Base-by-base conservation (phyloP, 1,140 invertebrate species). In the Teleogryllus occipitalis region DNA sequence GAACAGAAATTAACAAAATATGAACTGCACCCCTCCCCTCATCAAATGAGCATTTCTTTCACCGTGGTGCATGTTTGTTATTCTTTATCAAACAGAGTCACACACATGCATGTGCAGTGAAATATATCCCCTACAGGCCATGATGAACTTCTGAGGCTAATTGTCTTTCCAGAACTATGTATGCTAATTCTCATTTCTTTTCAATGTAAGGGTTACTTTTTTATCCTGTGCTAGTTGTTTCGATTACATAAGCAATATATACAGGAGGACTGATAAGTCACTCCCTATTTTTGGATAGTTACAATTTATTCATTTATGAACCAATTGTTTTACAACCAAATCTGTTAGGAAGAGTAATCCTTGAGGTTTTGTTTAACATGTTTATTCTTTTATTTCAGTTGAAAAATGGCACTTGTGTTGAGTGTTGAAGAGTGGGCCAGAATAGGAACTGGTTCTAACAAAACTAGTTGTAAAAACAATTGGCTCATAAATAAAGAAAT, bases 1-100 rank as follows among this genome's bases (percentile, higher is more conserved):
- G 81, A 85, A 83, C 27, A 82, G 84, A 78, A 49, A 14, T 65
- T 65, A 10, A 65, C 10, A 80, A 8, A 48, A 47, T 80, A 39
- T 72, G 6, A 79, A 27, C 18, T 12, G 47, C 12, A 12, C n/a
- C 47, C 75, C 54, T 47, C 47, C 78, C 8, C 27, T 48, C 27
- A 74, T 8, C 22, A 82, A 46, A 12, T 77, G 7, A 79, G 8
- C 49, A n/a, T 27, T 80, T 18, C 0, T 81, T 14, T 47, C 47
- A 0, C 47, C 46, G 14, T 14, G 14, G 22, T n/a, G 39, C 27
- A 8, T 75, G 18, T 27, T 27, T 8, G 5, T 8, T 8, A 1
- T 39, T 77, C 21, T 4, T n/a, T n/a, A n/a, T 7, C 8, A n/a
- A 77, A 27, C 14, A 15, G 46, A n/a, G 2, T 21, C 21, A 8